These are phyloP conservation scores for Eriocheir sinensis DNA, from an alignment of 1,140 invertebrate species.

Conservation along the genomic window DNA sequence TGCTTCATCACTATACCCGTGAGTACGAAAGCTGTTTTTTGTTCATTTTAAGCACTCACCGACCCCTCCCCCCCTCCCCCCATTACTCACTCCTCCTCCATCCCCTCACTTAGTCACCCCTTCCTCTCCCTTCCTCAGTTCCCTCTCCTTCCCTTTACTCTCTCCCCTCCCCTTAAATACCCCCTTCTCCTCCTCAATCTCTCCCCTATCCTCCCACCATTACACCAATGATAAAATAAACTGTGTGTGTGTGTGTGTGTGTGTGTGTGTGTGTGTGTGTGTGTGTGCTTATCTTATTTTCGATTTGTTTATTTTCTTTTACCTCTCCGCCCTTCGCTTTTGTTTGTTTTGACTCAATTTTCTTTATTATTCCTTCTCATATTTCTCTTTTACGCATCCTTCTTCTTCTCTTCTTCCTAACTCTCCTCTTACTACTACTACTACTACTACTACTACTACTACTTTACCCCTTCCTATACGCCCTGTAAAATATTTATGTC, in stretches of 20 bases:
- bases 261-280: neutral
- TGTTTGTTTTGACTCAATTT: neutral
- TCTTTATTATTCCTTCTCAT: neutral
- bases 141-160: neutral
- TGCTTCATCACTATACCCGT: conserved; percentile 78
- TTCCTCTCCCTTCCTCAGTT: neutral
- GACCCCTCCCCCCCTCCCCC: no score
- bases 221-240: no score
- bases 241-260: neutral
- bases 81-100: neutral
- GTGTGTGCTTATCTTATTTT: neutral
- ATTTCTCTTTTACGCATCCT: neutral
- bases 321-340: neutral
- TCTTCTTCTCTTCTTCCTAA: neutral
- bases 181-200: neutral
- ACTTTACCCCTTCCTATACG: neutral
- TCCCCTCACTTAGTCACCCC: neutral
- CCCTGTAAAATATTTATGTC: neutral
- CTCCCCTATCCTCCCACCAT: neutral
- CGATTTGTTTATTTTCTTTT: neutral
- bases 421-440: neutral
- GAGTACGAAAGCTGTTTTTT: conserved; percentile 37
- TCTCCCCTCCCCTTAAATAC: neutral
- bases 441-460: neutral
- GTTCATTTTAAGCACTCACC: neutral